Percentiles rank a stretch among this genome's conserved stretches.
Evolutionary conservation across 2,888 invertebrate genomes (phyloP).

Genomic region (Rosalia funebris): DNA sequence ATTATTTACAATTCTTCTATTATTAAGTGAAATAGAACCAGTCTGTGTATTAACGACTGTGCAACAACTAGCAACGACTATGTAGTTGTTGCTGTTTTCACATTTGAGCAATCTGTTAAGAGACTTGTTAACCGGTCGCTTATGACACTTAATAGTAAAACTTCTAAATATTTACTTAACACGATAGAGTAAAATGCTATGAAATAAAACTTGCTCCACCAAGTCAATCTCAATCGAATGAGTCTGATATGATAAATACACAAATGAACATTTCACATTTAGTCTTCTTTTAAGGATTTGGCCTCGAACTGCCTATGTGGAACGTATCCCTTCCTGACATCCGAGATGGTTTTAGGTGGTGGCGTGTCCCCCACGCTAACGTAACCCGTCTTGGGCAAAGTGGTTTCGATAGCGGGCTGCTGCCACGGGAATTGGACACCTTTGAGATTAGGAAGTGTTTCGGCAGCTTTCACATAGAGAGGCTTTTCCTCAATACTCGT

Average conservation of each 20-base stretch:
- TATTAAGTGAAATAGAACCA: background rate
- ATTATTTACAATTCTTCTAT: background rate
- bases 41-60: too few relatives aligned
- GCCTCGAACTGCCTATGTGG: constrained; percentile 57
- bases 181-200: constrained; percentile 21
- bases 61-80: background rate
- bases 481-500: constrained; percentile 37
- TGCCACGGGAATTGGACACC: constrained; percentile 42
- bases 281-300: constrained; percentile 57
- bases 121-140: background rate
- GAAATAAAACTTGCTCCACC: constrained; percentile 16
- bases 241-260: constrained; percentile 18
- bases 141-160: constrained; percentile 16
- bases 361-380: constrained; percentile 52
- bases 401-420: constrained; percentile 38
- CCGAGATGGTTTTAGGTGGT: constrained; percentile 37
- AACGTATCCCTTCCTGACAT: constrained; percentile 52
- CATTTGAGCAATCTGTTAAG: constrained; percentile 1
- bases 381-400: constrained; percentile 47
- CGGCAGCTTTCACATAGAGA: constrained; percentile 47
- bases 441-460: constrained; percentile 33
- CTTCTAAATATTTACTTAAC: constrained; percentile 18
- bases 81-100: constrained; percentile 19
- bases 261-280: constrained; percentile 29
- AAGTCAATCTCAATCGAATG: constrained; percentile 13